Conservation (phyloP, 2,113 vertebrate species). For the Numenius arquata region DNA sequence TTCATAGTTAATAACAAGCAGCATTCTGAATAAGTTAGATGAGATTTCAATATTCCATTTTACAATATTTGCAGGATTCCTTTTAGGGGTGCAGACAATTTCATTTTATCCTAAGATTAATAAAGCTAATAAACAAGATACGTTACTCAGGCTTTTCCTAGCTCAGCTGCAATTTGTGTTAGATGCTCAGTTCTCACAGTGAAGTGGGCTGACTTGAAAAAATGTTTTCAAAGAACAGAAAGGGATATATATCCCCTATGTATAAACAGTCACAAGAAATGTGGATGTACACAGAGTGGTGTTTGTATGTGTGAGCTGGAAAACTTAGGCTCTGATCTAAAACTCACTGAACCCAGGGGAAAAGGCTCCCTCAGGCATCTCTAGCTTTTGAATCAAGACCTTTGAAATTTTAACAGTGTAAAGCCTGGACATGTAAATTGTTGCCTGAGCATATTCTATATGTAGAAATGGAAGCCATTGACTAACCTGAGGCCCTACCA, state of each 20-base stretch:
- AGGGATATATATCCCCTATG: not conserved
- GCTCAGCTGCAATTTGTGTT: not conserved
- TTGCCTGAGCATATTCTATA: not conserved
- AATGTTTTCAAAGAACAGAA: not conserved
- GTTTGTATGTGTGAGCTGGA: not conserved
- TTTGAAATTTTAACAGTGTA: not conserved
- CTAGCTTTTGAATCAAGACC: not conserved
- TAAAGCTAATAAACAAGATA: not conserved
- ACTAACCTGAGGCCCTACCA: not conserved
- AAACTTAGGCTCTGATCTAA: not conserved
- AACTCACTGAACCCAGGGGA: not conserved
- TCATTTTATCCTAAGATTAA: conserved; percentile 19
- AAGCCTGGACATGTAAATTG: not conserved
- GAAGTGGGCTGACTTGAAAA: not conserved
- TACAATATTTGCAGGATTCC: not conserved
- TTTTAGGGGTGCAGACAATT: not conserved
- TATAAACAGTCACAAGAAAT: not conserved
- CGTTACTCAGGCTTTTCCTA: not conserved
- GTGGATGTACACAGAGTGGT: not conserved
- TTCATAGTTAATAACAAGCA: conserved; percentile 9
- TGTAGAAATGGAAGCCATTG: not conserved
- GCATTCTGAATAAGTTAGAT: not conserved
- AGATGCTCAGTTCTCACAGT: not conserved
- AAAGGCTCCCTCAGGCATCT: not conserved
- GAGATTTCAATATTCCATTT: conserved; percentile 1